These are phyloP conservation scores for Nebria brevicollis DNA, from an alignment of 2,888 invertebrate genomes.

Conservation along the genomic window DNA sequence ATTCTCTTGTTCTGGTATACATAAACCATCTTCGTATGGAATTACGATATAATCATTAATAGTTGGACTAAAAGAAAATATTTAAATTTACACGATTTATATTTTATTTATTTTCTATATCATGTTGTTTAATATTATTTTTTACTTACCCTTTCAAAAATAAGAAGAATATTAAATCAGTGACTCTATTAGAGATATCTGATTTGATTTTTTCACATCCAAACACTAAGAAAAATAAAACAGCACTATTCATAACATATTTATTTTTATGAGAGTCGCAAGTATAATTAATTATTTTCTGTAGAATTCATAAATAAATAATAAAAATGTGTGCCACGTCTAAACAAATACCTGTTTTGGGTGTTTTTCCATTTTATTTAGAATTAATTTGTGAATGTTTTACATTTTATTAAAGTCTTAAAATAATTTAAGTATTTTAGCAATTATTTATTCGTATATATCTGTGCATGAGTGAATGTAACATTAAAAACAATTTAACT, in stretches of 20 bases:
- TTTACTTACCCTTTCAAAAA: constrained; percentile 24
- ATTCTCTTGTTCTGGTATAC: constrained; percentile 10
- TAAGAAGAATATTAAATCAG: constrained; percentile 24
- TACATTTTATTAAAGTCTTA: too few relatives aligned
- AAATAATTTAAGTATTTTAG: too few relatives aligned
- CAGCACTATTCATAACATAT: neutral
- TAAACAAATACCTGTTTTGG: too few relatives aligned
- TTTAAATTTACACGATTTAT: neutral
- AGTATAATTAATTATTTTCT: too few relatives aligned
- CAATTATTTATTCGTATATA: too few relatives aligned
- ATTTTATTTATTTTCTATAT: neutral
- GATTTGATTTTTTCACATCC: constrained; percentile 16
- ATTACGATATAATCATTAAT: constrained; percentile 29
- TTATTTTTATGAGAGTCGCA: neutral
- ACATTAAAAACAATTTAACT: too few relatives aligned
- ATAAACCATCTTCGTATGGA: constrained; percentile 23
- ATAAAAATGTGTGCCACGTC: too few relatives aligned
- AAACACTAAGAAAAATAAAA: constrained; percentile 11
- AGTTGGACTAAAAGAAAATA: constrained; percentile 6
- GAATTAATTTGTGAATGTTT: too few relatives aligned
- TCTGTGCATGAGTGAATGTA: too few relatives aligned
- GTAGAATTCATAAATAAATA: too few relatives aligned
- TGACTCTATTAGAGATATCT: neutral
- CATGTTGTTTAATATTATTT: neutral
- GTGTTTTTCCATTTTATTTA: too few relatives aligned